Percentiles rank a stretch among this genome's conserved stretches.
These are phyloP conservation scores for Equus quagga DNA, from an alignment of 2,113 vertebrate genomes.

Conservation along the genomic window DNA sequence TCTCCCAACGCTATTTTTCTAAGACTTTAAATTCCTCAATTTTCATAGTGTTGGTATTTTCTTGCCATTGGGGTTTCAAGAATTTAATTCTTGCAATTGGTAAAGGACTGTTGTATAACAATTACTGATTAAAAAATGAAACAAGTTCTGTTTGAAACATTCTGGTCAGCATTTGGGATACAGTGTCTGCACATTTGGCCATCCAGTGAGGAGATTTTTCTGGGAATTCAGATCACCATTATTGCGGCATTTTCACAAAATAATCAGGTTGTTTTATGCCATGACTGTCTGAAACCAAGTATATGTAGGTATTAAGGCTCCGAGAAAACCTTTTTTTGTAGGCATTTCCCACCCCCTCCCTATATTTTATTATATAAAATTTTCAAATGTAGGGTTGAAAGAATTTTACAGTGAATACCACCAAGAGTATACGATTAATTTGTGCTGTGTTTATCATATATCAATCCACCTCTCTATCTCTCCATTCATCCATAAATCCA, in stretches of 20 bases:
- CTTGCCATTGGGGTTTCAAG: neutral
- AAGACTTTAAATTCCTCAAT: neutral
- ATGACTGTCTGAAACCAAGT: neutral
- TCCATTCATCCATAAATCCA: neutral
- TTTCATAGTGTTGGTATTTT: neutral
- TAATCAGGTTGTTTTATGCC: neutral
- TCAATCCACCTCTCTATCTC: neutral
- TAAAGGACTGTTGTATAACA: neutral
- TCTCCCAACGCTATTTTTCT: neutral
- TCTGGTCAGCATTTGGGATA: neutral
- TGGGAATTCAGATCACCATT: neutral
- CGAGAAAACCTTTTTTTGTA: neutral
- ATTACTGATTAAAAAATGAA: neutral
- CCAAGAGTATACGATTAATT: neutral
- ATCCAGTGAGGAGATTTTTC: neutral
- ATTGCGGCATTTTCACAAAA: neutral
- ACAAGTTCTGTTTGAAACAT: neutral
- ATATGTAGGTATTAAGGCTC: neutral
- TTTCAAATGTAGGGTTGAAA: neutral
- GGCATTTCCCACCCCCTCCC: neutral
- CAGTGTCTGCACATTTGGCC: neutral
- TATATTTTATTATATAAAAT: neutral
- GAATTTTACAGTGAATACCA: neutral
- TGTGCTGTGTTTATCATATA: neutral
- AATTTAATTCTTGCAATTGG: neutral